Conservation (phyloP, 2,113 vertebrate species). For the Microtus pennsylvanicus region DNA sequence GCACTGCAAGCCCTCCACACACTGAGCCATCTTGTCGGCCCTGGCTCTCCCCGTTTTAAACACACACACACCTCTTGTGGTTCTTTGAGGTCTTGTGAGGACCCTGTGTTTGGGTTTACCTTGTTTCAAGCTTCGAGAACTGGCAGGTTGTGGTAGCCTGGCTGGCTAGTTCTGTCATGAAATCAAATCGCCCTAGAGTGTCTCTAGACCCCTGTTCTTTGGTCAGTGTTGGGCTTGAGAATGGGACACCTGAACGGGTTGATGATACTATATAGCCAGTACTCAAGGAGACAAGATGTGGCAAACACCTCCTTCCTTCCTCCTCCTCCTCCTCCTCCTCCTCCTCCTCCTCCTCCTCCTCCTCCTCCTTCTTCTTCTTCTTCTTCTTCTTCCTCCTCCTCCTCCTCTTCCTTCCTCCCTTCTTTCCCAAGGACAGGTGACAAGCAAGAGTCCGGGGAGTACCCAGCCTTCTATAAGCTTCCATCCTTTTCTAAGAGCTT, state of each 20-base stretch:
- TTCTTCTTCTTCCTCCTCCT: too few species aligned
- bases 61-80: rapidly evolving
- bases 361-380: too few species aligned
- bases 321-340: too few species aligned
- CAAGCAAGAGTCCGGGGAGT: neutral
- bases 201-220: neutral
- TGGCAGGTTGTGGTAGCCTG: too few species aligned
- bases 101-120: neutral
- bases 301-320: neutral
- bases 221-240: neutral
- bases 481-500: rapidly evolving
- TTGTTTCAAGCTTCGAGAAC: neutral
- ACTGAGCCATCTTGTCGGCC: neutral
- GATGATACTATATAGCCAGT: neutral
- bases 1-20: neutral
- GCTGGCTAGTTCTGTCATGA: neutral
- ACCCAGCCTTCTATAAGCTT: neutral
- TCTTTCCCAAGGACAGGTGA: neutral
- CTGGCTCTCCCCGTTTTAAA: neutral
- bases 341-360: too few species aligned
- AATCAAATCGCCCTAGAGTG: neutral
- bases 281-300: neutral
- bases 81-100: neutral
- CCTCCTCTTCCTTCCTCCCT: neutral
- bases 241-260: neutral